phyloP scores from a whole-genome alignment of 2,113 vertebrate genomes.

The Numenius arquata region DNA sequence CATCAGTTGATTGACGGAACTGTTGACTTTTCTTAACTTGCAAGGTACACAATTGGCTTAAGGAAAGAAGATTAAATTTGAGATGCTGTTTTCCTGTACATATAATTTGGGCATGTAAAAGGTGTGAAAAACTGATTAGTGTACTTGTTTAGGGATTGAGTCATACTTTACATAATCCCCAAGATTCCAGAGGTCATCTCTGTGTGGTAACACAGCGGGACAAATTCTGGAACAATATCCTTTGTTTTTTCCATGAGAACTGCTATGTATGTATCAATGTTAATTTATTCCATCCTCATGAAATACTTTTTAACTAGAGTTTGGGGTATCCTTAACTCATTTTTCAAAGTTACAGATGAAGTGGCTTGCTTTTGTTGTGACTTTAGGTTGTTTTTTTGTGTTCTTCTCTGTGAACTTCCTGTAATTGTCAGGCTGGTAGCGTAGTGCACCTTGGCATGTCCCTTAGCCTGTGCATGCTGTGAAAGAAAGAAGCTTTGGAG shows the following conservation, averaged over 20 bases:
- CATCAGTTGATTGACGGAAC: background rate
- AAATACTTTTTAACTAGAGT: background rate
- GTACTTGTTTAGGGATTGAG: background rate
- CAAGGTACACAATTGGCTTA: background rate
- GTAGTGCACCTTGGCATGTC: background rate
- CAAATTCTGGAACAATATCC: background rate
- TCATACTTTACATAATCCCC: background rate
- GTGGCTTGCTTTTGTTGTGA: background rate
- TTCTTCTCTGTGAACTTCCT: background rate
- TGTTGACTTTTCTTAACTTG: background rate
- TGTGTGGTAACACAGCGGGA: background rate
- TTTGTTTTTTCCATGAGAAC: background rate
- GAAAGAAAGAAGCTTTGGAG: background rate
- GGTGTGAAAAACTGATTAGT: background rate
- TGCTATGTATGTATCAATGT: background rate
- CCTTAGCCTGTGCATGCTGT: background rate
- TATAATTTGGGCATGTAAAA: background rate
- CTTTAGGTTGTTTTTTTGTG: background rate
- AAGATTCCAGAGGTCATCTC: fast-evolving
- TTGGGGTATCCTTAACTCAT: background rate
- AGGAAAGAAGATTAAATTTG: background rate
- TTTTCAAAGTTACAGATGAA: background rate
- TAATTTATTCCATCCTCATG: background rate
- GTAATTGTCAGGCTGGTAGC: background rate
- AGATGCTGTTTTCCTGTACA: background rate